These are phyloP conservation scores for Ancistrus triradiatus DNA, from an alignment of 2,113 vertebrate species.

Conservation along the genomic window DNA sequence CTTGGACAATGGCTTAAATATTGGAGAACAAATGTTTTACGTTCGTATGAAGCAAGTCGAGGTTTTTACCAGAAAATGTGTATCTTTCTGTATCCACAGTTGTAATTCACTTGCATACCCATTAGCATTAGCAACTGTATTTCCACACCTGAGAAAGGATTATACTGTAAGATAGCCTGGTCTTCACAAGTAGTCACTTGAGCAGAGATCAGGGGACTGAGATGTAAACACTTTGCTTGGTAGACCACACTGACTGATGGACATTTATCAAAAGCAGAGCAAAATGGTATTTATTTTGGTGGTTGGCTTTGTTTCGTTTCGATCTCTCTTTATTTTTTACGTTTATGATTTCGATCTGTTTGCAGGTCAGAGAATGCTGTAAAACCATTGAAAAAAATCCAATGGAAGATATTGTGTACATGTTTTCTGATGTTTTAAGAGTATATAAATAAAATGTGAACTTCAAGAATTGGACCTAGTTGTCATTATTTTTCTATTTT, in stretches of 20 bases:
- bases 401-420: constrained; percentile 66
- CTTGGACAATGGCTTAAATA: constrained; percentile 19
- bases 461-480: constrained; percentile 58
- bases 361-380: constrained; percentile 94
- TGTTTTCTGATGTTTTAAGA: constrained; percentile 72
- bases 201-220: constrained; percentile 29
- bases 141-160: constrained; percentile 34
- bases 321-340: constrained; percentile 58
- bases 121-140: constrained; percentile 23
- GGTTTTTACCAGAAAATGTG: constrained; percentile 9
- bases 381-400: constrained; percentile 52
- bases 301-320: constrained; percentile 68
- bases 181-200: constrained; percentile 27
- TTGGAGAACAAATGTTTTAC: constrained; percentile 31
- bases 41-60: constrained; percentile 28
- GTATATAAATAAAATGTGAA: constrained; percentile 75
- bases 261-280: constrained; percentile 70
- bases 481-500: constrained; percentile 59
- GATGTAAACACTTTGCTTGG: constrained; percentile 51
- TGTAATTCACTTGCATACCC: constrained; percentile 35
- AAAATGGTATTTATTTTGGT: constrained; percentile 81
- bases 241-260: constrained; percentile 72
- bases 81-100: constrained; percentile 33
- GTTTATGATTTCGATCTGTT: constrained; percentile 86
- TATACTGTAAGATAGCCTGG: constrained; percentile 32